Evolutionary conservation across 2,113 vertebrate genomes (phyloP).

Genomic region (Platichthys flesus): DNA sequence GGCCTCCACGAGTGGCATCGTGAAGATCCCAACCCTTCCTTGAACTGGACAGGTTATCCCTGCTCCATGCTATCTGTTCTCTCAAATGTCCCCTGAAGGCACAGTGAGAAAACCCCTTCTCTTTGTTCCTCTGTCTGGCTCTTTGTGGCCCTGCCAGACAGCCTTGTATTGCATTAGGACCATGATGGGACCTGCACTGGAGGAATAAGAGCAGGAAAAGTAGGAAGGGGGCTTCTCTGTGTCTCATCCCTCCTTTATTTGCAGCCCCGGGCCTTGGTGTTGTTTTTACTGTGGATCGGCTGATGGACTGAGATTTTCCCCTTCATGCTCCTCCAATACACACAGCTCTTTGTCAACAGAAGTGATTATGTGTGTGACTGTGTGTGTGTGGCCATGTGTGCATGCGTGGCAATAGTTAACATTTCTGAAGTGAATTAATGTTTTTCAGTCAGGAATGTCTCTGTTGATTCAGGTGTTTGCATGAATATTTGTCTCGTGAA

Average conservation of each 20-base stretch:
- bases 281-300: conserved; percentile 49
- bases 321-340: conserved; percentile 29
- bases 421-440: conserved; percentile 8
- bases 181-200: conserved; percentile 23
- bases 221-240: conserved; percentile 50
- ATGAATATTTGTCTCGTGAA: neutral
- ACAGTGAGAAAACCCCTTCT: neutral
- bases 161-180: conserved; percentile 42
- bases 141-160: conserved; percentile 18
- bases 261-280: conserved; percentile 49
- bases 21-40: conserved; percentile 12
- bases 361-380: neutral
- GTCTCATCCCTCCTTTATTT: conserved; percentile 67
- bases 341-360: conserved; percentile 44
- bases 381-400: neutral
- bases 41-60: conserved; percentile 19
- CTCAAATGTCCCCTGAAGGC: neutral
- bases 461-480: conserved; percentile 45
- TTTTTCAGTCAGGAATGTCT: conserved; percentile 4
- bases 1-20: neutral
- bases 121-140: conserved; percentile 14
- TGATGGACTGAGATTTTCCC: conserved; percentile 36
- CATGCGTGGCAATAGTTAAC: neutral
- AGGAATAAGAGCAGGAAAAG: conserved; percentile 16
- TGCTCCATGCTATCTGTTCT: neutral